Conservation (phyloP, 2,888 invertebrate species). For the Mythimna pallens region DNA sequence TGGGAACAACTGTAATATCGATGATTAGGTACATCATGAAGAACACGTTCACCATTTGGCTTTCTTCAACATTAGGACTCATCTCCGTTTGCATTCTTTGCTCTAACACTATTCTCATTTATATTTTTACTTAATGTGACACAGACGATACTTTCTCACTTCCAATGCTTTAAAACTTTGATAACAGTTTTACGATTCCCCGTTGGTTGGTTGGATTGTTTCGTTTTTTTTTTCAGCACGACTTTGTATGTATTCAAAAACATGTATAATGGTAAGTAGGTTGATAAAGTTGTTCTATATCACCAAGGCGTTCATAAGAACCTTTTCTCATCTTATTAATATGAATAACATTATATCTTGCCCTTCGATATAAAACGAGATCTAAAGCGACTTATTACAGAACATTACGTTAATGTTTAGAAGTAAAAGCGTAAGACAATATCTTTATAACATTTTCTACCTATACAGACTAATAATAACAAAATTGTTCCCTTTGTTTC, state of each 20-base stretch:
- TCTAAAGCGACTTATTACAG: constrained; percentile 27
- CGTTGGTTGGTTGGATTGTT: too few relatives aligned
- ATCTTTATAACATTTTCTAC: constrained; percentile 44
- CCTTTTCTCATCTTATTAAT: not conserved
- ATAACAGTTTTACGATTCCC: not conserved
- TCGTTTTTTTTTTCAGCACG: not conserved
- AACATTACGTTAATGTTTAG: constrained; percentile 27
- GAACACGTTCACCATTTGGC: not conserved
- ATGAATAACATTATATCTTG: not conserved
- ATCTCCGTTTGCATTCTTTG: not conserved
- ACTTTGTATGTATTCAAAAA: not conserved
- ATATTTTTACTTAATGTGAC: not conserved
- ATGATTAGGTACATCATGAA: constrained; percentile 10
- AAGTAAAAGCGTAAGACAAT: constrained; percentile 35
- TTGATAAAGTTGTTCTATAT: too few relatives aligned
- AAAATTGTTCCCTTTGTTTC: constrained; percentile 61
- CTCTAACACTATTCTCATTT: not conserved
- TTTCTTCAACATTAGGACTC: not conserved
- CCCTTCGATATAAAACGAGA: not conserved
- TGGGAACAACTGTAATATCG: constrained; percentile 23
- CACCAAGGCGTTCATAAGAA: not conserved
- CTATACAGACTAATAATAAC: constrained; percentile 44
- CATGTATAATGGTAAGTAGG: not conserved
- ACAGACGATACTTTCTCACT: too few relatives aligned
- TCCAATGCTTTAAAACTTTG: not conserved